A percentile compares a stretch with the other conserved stretches of the same genome.
Conservation (phyloP, 2,888 invertebrate species). For the Dynastes hyllus region DNA sequence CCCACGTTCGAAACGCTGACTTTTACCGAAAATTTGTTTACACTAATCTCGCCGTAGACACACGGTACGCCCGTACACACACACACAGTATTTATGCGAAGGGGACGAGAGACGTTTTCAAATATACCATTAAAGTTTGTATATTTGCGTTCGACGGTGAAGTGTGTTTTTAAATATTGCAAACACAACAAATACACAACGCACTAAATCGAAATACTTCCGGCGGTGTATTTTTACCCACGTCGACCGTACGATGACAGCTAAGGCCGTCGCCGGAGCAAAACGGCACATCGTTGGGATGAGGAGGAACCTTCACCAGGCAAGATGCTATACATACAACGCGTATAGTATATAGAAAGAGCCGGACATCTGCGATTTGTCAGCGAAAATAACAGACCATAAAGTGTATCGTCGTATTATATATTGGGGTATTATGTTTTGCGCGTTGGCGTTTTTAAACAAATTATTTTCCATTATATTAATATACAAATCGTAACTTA, state of each 20-base stretch:
- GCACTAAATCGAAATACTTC: constrained; percentile 42
- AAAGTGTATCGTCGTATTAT: constrained; percentile 3
- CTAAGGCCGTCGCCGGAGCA: not conserved
- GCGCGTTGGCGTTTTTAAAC: not conserved
- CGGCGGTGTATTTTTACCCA: constrained; percentile 49
- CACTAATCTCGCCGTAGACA: not conserved
- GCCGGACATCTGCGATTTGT: constrained; percentile 32
- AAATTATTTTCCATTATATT: constrained; percentile 2
- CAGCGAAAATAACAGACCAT: constrained; percentile 23
- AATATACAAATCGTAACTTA: constrained; percentile 8
- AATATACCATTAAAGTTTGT: constrained; percentile 48
- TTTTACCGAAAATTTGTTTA: not conserved
- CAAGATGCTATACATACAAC: not conserved
- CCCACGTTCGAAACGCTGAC: not conserved
- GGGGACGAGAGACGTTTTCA: constrained; percentile 25
- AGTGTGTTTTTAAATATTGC: constrained; percentile 58
- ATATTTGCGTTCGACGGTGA: constrained; percentile 48
- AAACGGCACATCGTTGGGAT: constrained; percentile 3
- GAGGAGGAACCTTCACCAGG: not conserved
- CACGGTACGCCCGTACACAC: not conserved
- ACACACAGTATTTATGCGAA: not conserved
- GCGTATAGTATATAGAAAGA: not conserved
- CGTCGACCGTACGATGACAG: constrained; percentile 39
- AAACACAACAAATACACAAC: constrained; percentile 55
- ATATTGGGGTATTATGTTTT: not conserved